Conservation (phyloP, 1,140 invertebrate genomes). For the Ceratina australensis region DNA sequence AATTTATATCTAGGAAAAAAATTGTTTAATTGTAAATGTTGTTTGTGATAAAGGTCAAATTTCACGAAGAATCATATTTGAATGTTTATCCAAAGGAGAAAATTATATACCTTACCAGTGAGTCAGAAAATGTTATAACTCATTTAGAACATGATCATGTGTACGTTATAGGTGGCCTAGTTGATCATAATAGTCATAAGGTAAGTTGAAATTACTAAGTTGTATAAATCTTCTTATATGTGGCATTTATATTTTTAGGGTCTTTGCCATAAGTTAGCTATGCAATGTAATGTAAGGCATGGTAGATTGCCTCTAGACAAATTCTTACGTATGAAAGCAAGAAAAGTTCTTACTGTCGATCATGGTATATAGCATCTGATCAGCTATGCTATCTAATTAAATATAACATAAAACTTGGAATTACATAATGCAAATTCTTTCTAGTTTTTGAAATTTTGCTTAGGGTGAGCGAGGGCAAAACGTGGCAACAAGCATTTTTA, state of each 20-base stretch:
- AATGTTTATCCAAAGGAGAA: slow-evolving; percentile 87
- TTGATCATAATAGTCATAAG: slow-evolving; percentile 98
- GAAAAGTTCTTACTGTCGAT: slow-evolving; percentile 97
- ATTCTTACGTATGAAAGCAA: slow-evolving; percentile 94
- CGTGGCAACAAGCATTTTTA: slow-evolving; percentile 93
- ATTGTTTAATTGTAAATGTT: neutral
- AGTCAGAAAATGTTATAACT: slow-evolving; percentile 93
- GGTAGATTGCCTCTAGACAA: slow-evolving; percentile 94
- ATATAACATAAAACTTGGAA: slow-evolving; percentile 11
- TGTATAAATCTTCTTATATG: slow-evolving; percentile 18
- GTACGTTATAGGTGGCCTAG: slow-evolving; percentile 97
- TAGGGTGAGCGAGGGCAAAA: slow-evolving; percentile 86
- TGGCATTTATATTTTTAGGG: slow-evolving; percentile 81
- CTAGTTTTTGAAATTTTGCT: slow-evolving; percentile 95
- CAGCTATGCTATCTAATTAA: slow-evolving; percentile 3
- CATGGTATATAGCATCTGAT: slow-evolving; percentile 85
- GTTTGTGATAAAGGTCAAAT: slow-evolving; percentile 82
- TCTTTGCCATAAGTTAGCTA: slow-evolving; percentile 90
- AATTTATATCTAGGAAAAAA: neutral
- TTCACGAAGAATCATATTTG: slow-evolving; percentile 84
- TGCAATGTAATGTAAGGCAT: slow-evolving; percentile 88
- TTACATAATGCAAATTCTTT: slow-evolving; percentile 84
- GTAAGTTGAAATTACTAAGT: slow-evolving; percentile 76
- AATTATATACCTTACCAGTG: slow-evolving; percentile 95
- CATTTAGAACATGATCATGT: slow-evolving; percentile 88